phyloP scores from a whole-genome alignment of 2,797 vertebrate species.

The Silurus aristotelis region DNA sequence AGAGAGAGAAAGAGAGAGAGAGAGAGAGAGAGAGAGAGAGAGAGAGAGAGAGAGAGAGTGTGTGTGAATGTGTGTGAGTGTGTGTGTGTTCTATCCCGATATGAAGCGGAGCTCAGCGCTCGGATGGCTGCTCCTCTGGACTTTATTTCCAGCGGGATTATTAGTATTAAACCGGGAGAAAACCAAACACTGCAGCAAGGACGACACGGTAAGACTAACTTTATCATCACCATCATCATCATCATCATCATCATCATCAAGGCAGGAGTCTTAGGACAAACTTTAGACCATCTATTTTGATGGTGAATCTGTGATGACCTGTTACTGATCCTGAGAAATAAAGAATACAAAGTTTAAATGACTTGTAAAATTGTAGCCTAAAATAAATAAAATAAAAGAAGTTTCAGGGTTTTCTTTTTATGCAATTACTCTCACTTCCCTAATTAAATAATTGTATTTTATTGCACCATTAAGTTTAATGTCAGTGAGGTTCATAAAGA shows the following conservation, averaged over 20 bases:
- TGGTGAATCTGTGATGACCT: not conserved
- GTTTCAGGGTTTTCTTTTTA: not conserved
- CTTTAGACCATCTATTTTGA: no score
- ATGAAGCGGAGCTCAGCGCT: slow-evolving; percentile 75
- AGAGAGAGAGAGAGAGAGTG: no score
- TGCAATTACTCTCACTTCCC: not conserved
- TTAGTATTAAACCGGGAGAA: slow-evolving; percentile 67
- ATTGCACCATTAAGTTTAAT: not conserved
- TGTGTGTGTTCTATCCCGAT: slow-evolving; percentile 63
- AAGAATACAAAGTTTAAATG: no score
- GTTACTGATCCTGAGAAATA: not conserved
- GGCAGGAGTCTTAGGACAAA: no score
- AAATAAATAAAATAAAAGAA: no score
- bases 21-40: no score
- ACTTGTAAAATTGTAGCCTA: no score
- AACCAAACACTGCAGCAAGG: slow-evolving; percentile 52
- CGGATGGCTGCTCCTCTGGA: slow-evolving; percentile 77
- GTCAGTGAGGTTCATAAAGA: not conserved
- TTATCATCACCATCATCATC: not conserved
- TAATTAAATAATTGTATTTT: not conserved
- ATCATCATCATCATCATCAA: not conserved
- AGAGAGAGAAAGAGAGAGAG: not conserved
- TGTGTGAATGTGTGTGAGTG: not conserved
- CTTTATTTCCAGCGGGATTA: slow-evolving; percentile 74
- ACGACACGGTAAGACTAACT: slow-evolving; percentile 24